phyloP scores from a whole-genome alignment of 2,797 vertebrate species.

The Tragopan temminckii region DNA sequence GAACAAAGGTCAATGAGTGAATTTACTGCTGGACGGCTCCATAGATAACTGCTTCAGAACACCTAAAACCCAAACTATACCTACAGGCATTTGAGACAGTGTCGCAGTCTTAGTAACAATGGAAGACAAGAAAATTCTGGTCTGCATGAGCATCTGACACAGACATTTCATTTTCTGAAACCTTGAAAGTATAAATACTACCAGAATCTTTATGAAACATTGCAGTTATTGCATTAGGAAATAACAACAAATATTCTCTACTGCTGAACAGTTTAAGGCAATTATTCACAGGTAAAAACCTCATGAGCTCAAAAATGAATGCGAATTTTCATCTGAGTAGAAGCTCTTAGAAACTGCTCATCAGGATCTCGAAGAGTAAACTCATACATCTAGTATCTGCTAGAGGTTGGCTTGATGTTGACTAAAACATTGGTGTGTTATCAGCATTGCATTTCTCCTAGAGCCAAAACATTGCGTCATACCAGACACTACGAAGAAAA shows the following conservation, averaged over 20 bases:
- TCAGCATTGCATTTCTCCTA: too few species aligned
- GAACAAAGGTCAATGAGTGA: slow-evolving; percentile 42
- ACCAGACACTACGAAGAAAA: too few species aligned
- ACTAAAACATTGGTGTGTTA: too few species aligned
- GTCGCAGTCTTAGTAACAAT: not conserved
- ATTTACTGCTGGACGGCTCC: slow-evolving; percentile 41
- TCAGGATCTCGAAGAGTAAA: not conserved
- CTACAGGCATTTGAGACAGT: slow-evolving; percentile 34
- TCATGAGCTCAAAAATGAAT: slow-evolving; percentile 9
- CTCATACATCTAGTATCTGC: not conserved
- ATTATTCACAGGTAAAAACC: slow-evolving; percentile 12
- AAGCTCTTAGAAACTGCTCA: not conserved
- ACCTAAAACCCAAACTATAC: slow-evolving; percentile 34
- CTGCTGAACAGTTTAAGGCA: slow-evolving; percentile 1
- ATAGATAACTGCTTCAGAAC: slow-evolving; percentile 44
- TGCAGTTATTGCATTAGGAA: not conserved
- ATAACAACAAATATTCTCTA: not conserved
- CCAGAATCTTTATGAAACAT: not conserved
- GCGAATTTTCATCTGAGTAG: not conserved
- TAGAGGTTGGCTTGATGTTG: not conserved
- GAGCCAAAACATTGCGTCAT: too few species aligned
- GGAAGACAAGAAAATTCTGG: slow-evolving; percentile 6
- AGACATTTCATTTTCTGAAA: not conserved
- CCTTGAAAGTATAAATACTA: not conserved
- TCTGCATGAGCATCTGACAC: not conserved